Evolutionary conservation across 2,113 vertebrate species (phyloP), one percentile per base, ranked within the genome.

Genomic region (Ophiodon elongatus): DNA sequence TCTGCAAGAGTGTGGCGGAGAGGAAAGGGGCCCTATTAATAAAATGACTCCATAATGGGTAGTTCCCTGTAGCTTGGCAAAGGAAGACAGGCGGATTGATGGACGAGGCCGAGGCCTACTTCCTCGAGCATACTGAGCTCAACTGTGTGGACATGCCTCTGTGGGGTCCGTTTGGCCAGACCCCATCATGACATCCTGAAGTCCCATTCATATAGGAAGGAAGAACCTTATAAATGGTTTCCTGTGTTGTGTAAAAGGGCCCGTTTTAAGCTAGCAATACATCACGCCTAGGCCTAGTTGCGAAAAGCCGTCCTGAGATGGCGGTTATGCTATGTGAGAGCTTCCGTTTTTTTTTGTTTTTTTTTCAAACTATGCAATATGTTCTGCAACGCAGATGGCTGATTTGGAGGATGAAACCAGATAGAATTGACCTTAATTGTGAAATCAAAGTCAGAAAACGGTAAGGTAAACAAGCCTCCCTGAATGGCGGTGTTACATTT

Each of bases 11-110:
- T 91, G 90, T 91, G 91, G 91, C 78, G 72, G 84, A 93, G 91
- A 91, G 92, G 91, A 91, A 93, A 91, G 89, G 88, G 90, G 89
- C 60, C 88, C 90, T 94, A 93, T 95, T 95, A 95, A 95, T 94
- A 94, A 94, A 95, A 93, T 90, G 89, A 93, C 76, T 88, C 90
- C 77, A 87, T 93, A 94, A 93, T 94, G 92, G 91, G 87, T 91
- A 91, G 88, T 92, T 89, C 88, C 91, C 90, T 88, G 79, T 91
- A 92, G 91, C 92, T 89, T 92, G 93, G 92, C 89, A 92, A 88
- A 88, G 80, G 89, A 93, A 92, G 92, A 92, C 91, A 87, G 85
- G 90, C 84, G 72, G 90, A 92, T 93, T 94, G 91, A 94, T 93
- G 92, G 93, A 90, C 82, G 84, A 91, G 90, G 89, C 88, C 87